Percentiles rank a stretch among this genome's conserved stretches.
phyloP scores from a whole-genome alignment of 2,888 invertebrate genomes.

The Heliconius ethilla region DNA sequence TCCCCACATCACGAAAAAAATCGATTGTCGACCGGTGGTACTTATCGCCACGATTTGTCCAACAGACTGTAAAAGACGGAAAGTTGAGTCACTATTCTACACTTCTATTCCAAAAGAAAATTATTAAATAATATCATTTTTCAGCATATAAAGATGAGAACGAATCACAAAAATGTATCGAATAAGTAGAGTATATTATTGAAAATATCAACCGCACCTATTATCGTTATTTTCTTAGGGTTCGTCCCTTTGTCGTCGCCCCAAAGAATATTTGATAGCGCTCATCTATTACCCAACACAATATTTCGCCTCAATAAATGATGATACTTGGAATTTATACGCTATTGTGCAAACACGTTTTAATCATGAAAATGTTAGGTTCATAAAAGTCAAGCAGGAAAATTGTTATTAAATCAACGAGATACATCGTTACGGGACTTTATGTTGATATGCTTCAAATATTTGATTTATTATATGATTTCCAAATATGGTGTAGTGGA shows the following conservation, averaged over 20 bases:
- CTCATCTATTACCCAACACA: conserved; percentile 66
- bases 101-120: no score
- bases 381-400: conserved; percentile 33
- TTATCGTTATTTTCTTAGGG: conserved; percentile 32
- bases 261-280: conserved; percentile 64
- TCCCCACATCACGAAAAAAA: neutral
- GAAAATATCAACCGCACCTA: conserved; percentile 35
- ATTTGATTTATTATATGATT: neutral
- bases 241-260: conserved; percentile 46
- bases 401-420: conserved; percentile 18
- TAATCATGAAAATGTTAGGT: conserved; percentile 23
- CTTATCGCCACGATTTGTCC: no score
- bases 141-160: neutral
- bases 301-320: conserved; percentile 60
- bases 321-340: conserved; percentile 70
- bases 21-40: no score
- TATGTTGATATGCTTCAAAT: neutral
- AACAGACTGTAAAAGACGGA: no score
- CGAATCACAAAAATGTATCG: conserved; percentile 11
- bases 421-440: neutral
- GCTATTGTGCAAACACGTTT: conserved; percentile 39
- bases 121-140: no score
- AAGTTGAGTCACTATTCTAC: no score
- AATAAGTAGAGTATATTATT: conserved; percentile 18
- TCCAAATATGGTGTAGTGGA: no score